A percentile compares a stretch with the other conserved stretches of the same genome.
These are phyloP conservation scores for Oostethus manadensis DNA, from an alignment of 2,113 vertebrate species.

Conservation along the genomic window DNA sequence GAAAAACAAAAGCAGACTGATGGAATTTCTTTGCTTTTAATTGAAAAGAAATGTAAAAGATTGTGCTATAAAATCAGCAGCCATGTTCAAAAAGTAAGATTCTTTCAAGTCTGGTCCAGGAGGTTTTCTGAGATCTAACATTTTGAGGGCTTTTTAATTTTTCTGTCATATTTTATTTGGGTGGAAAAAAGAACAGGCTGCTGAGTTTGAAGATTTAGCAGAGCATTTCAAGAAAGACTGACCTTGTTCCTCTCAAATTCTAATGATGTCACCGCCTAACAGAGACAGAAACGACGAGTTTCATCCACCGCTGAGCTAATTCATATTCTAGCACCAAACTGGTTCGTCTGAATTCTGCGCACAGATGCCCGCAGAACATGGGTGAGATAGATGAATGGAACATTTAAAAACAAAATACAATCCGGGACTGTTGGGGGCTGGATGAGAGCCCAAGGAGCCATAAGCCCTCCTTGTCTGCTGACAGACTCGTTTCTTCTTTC, in stretches of 20 bases:
- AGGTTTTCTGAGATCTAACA: too few species aligned
- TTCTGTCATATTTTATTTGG: neutral
- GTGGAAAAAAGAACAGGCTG: constrained; percentile 6
- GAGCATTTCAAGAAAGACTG: constrained; percentile 30
- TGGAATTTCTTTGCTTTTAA: too few species aligned
- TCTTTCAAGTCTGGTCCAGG: too few species aligned
- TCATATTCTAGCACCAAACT: constrained; percentile 64
- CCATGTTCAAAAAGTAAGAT: too few species aligned
- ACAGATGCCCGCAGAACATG: constrained; percentile 68
- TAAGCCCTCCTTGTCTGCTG: constrained; percentile 65
- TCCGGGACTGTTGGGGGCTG: constrained; percentile 66
- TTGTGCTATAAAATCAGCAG: too few species aligned
- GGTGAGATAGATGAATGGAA: constrained; percentile 70
- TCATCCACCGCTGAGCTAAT: constrained; percentile 50
- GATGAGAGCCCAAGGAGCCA: constrained; percentile 61
- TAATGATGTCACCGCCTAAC: constrained; percentile 53
- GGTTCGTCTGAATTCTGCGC: constrained; percentile 59
- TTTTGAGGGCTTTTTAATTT: too few species aligned
- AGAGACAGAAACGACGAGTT: constrained; percentile 32
- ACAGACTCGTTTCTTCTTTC: constrained; percentile 54
- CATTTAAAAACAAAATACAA: constrained; percentile 73
- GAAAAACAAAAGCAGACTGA: too few species aligned
- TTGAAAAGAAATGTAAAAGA: too few species aligned
- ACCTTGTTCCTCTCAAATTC: constrained; percentile 36
- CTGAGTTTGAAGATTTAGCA: constrained; percentile 14